These are phyloP conservation scores for Esox niger DNA, from an alignment of 2,113 vertebrate genomes.

Conservation along the genomic window DNA sequence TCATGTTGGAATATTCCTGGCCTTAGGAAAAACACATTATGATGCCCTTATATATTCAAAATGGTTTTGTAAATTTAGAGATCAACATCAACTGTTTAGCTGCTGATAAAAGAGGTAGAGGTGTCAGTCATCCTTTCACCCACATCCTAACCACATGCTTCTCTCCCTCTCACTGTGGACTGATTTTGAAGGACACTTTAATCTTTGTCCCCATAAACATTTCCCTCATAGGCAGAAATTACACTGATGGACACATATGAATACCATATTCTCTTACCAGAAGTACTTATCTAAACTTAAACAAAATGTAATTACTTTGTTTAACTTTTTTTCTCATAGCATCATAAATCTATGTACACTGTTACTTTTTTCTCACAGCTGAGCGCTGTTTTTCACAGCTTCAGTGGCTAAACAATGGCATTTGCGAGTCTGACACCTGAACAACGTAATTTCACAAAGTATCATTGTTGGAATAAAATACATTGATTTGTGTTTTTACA, in stretches of 20 bases:
- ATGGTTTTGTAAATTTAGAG: background rate
- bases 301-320: too few relatives aligned
- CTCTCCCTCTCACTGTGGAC: background rate
- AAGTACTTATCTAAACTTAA: too few relatives aligned
- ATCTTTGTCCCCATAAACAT: background rate
- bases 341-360: too few relatives aligned
- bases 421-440: constrained; percentile 43
- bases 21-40: background rate
- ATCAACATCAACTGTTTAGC: background rate
- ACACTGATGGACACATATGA: background rate
- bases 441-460: constrained; percentile 55
- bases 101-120: background rate
- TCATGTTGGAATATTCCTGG: constrained; percentile 3
- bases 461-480: constrained; percentile 60
- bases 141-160: constrained; percentile 1
- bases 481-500: constrained; percentile 67
- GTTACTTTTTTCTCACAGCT: too few relatives aligned
- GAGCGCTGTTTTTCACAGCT: constrained; percentile 15
- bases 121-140: background rate
- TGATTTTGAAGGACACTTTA: constrained; percentile 2
- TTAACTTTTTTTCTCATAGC: too few relatives aligned
- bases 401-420: constrained; percentile 48
- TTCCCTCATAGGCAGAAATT: constrained; percentile 5
- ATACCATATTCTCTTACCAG: too few relatives aligned
- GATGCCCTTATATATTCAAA: too few relatives aligned